phyloP scores from a whole-genome alignment of 2,797 vertebrate genomes.

The Sylvia borin region DNA sequence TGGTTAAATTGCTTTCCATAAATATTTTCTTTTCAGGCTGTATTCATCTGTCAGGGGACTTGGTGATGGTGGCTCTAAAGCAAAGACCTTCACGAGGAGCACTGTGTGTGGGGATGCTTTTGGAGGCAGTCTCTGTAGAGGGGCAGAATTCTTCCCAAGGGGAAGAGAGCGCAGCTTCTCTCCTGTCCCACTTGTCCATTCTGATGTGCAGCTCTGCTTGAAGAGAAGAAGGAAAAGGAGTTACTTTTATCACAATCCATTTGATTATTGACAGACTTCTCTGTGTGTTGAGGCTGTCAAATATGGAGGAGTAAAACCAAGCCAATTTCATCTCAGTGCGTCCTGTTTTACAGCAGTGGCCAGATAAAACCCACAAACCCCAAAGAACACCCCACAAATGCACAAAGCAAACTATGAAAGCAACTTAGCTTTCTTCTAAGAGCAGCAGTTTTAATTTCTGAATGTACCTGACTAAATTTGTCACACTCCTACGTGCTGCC shows the following conservation, averaged over 20 bases:
- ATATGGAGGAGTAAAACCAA: background rate
- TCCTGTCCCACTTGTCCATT: fast-evolving
- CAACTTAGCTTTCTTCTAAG: background rate
- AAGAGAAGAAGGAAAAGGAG: background rate
- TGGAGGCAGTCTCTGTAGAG: background rate
- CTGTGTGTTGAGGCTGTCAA: background rate
- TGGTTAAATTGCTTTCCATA: background rate
- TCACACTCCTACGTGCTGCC: background rate
- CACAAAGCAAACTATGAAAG: background rate
- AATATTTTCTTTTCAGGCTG: background rate
- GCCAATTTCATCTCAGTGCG: background rate
- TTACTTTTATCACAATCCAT: background rate
- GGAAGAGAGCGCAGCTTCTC: background rate
- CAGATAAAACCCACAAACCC: background rate
- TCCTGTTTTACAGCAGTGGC: background rate
- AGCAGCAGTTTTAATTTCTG: background rate
- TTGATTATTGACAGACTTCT: background rate
- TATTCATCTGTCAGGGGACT: background rate
- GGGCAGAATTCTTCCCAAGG: background rate
- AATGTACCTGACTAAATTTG: background rate
- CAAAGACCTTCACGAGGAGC: background rate
- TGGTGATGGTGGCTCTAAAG: background rate
- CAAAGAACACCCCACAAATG: background rate
- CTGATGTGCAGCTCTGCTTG: background rate
- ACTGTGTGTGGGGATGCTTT: background rate